Base-by-base conservation (phyloP, 2,888 invertebrate species). In the Drosophila paucipuncta region DNA sequence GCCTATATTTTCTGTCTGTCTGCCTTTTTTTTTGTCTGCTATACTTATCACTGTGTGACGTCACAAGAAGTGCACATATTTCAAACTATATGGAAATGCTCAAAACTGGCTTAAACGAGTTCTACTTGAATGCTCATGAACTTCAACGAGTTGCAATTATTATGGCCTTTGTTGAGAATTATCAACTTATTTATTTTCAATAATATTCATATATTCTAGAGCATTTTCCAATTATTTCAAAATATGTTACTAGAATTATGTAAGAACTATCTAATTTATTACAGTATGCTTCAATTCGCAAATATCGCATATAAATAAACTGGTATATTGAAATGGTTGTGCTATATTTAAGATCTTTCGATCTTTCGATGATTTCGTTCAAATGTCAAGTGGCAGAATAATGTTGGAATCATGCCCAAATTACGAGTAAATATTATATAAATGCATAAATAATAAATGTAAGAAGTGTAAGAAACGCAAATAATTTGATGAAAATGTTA, bases 331-430 rank as follows among this genome's bases (percentile, higher is more conserved):
- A 73, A 65, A 70, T 54, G 63, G 58, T 54, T 59, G 47, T 73
- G 65, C 74, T 81, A 69, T 84, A 80, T 80, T 86, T 84, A 78
- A 83, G 65, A 66, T 64, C 68, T 71, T 70, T 79, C 57, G 68
- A 66, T 68, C 55, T 66, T 80, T 77, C 73, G 73, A 73, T 67
- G 65, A 75, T 73, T 65, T 74, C 59, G 62, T 65, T 70, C 52
- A 89, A 89, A 89, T 89, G 86, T 85, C 89, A 89, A 80, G 79
- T 69, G 82, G 62, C 73, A 78, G 18, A 85, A 81, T 74, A 72
- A 65, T 73, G 68, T 90, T 89, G 89, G 89, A 89, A 81, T 41
- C 60, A 78, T 89, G 88, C 84, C 85, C 83, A 90, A 70, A 82
- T 60, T 68, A 64, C 64, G 60, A 65, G 43, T 50, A 68, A 64